These are phyloP conservation scores for Ciconia stormi DNA, from an alignment of 2,113 vertebrate genomes.

Conservation along the genomic window DNA sequence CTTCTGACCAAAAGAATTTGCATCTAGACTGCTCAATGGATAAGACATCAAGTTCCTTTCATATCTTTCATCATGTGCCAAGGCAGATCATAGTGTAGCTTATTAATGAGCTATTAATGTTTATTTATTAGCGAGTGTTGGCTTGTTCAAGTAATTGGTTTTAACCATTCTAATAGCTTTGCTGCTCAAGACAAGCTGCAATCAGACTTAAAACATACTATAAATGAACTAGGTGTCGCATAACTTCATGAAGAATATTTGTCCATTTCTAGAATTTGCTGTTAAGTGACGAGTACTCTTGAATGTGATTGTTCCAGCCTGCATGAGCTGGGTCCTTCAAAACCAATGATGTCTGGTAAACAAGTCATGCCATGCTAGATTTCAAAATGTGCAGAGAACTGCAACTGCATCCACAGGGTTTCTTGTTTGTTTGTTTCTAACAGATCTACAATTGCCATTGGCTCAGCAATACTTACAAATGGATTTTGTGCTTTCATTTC, in stretches of 20 bases:
- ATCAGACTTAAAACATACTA: neutral
- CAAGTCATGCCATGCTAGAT: neutral
- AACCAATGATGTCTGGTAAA: neutral
- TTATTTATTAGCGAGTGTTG: neutral
- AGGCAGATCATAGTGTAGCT: neutral
- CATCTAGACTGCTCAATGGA: neutral
- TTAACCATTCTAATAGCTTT: neutral
- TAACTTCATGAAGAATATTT: neutral
- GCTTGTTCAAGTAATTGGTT: neutral
- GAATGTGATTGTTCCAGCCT: neutral
- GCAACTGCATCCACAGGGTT: neutral
- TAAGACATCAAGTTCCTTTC: neutral
- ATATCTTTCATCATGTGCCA: neutral
- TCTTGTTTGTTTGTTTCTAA: neutral
- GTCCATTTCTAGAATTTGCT: neutral
- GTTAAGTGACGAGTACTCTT: neutral
- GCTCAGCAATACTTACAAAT: neutral
- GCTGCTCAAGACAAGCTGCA: neutral
- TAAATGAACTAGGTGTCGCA: neutral
- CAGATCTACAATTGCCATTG: neutral
- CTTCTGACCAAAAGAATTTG: neutral
- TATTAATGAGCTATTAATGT: neutral
- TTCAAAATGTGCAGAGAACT: neutral
- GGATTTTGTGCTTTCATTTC: neutral
- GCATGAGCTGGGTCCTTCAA: neutral